Base-by-base conservation (phyloP, 2,888 invertebrate species). In the Chelonus formosanus region DNA sequence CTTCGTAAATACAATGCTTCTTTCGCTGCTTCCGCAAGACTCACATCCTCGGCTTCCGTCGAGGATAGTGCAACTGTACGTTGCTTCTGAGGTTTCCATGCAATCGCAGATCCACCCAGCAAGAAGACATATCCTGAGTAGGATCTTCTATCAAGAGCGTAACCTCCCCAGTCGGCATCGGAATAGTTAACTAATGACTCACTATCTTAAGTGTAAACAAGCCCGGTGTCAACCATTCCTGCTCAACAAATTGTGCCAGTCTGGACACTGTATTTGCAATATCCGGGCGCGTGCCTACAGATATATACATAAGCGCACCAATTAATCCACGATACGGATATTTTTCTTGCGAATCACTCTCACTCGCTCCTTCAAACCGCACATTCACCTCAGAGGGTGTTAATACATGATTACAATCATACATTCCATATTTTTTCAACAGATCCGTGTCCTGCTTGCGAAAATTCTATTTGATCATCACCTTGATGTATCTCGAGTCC, bases 11-110 rank as follows among this genome's bases (percentile, higher is more conserved):
- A 50, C 3, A 61, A n/a, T 0, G 8, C 59, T 31, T 69, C 55
- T 34, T 63, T 63, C 3, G 10, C 43, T 3, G 64, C 67, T 20
- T 63, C 67, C 4, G 67, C 20, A 31, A 67, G 7, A 7, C 63
- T 54, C 10, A 67, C 44, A 55, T 64, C 63, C 48, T 67, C 64
- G 1, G 67, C 67, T 35, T 64, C 63, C 2, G 56, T 64, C 1
- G 64, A 60, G 3, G 67, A 67, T 5, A 69, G 50, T 3, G 63
- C 60, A 4, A 66, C 63, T n/a, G 60, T 63, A 3, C 59, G 75
- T 7, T 73, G 67, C 34, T 73, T 73, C 63, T 67, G 61, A 57
- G 65, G 71, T 65, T 57, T 67, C 67, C 59, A 66, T 3, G 60
- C 35, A 34, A 69, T 52, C 1, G 66, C 63, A 4, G 55, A 66